Conservation (phyloP, 1,140 invertebrate genomes). For the Drosophila triauraria region DNA sequence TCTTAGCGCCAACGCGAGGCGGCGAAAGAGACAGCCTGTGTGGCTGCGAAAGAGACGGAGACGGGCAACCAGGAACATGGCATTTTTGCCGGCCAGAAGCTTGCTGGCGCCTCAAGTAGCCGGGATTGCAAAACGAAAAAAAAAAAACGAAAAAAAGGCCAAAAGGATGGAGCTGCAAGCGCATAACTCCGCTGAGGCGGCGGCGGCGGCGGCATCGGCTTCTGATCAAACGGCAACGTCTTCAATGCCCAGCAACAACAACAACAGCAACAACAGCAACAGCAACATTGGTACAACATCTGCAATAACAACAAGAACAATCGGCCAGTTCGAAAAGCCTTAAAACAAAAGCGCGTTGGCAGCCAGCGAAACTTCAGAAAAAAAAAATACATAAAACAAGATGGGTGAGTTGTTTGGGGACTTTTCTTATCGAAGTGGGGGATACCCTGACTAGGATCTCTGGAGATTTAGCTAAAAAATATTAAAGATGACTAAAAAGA, state of each 20-base stretch:
- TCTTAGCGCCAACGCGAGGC: slow-evolving; percentile 65
- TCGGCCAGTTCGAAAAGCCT: slow-evolving; percentile 27
- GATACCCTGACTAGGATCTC: background rate
- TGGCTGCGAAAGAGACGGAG: slow-evolving; percentile 23
- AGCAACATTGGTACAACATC: slow-evolving; percentile 36
- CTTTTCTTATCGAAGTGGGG: background rate
- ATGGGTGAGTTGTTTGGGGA: background rate
- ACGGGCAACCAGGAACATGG: slow-evolving; percentile 30
- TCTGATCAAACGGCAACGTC: slow-evolving; percentile 73
- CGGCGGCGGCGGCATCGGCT: slow-evolving; percentile 60
- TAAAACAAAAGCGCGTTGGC: slow-evolving; percentile 81
- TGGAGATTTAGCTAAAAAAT: background rate
- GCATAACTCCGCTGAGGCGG: slow-evolving; percentile 50
- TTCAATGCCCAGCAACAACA: slow-evolving; percentile 60
- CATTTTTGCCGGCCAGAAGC: slow-evolving; percentile 56
- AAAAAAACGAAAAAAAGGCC: slow-evolving; percentile 34
- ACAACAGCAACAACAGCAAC: slow-evolving; percentile 31
- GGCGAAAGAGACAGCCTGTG: slow-evolving; percentile 30
- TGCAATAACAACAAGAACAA: slow-evolving; percentile 41
- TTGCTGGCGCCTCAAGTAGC: slow-evolving; percentile 80
- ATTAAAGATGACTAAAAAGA: no score
- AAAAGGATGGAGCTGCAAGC: slow-evolving; percentile 28
- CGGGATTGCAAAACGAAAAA: slow-evolving; percentile 43
- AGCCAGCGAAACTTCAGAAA: slow-evolving; percentile 47
- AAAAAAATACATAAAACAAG: slow-evolving; percentile 10